Conservation (phyloP, 2,888 invertebrate genomes). For the Papilio demoleus region DNA sequence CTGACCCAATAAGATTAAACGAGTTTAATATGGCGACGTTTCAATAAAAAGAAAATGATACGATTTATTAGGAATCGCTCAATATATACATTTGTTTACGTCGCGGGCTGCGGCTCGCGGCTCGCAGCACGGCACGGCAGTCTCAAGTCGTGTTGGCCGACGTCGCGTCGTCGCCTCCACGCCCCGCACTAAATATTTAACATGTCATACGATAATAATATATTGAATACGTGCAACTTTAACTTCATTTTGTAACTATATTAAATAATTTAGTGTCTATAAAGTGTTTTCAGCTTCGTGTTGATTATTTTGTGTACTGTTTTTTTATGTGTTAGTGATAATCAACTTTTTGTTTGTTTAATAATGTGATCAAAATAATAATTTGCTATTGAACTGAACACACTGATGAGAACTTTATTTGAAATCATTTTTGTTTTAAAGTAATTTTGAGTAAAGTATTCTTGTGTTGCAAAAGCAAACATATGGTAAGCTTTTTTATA, state of each 20-base stretch:
- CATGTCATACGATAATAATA: constrained; percentile 12
- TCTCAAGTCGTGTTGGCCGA: not conserved
- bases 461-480: not conserved
- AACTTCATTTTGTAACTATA: not conserved
- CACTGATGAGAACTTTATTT: not conserved
- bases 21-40: not conserved
- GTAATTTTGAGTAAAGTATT: not conserved
- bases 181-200: not conserved
- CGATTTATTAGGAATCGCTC: constrained; percentile 41
- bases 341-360: not conserved
- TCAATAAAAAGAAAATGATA: constrained; percentile 35
- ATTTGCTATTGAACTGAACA: not conserved
- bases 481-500: not conserved
- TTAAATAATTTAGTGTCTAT: not conserved
- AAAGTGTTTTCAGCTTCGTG: not conserved
- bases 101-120: constrained; percentile 30
- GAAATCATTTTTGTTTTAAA: not conserved
- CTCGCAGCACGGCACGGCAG: not conserved
- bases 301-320: not conserved
- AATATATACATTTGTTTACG: constrained; percentile 40
- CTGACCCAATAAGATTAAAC: not conserved
- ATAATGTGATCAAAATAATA: not conserved
- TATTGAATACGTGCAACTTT: constrained; percentile 12
- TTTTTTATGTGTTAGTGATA: constrained; percentile 6
- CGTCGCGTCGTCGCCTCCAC: not conserved